phyloP scores from a whole-genome alignment of 2,888 invertebrate species.

The Callinectes sapidus region DNA sequence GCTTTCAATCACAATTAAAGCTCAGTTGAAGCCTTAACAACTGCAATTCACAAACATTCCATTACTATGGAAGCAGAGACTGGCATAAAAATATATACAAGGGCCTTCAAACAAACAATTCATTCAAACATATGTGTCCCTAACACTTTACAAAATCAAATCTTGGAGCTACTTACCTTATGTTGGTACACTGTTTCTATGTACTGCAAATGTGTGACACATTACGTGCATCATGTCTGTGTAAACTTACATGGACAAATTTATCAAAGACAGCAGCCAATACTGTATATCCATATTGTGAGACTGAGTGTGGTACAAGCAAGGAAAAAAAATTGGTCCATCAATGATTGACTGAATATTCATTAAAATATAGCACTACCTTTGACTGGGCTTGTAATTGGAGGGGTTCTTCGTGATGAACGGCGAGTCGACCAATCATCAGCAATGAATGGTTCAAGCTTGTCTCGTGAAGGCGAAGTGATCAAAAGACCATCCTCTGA shows the following conservation, averaged over 20 bases:
- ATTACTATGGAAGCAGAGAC: slow-evolving; percentile 67
- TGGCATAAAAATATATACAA: slow-evolving; percentile 46
- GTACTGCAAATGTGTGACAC: not conserved
- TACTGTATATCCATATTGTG: not conserved
- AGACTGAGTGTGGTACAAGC: not conserved
- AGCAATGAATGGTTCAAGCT: slow-evolving; percentile 71
- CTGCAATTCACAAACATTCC: slow-evolving; percentile 44
- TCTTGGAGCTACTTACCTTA: slow-evolving; percentile 46
- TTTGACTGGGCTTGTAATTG: slow-evolving; percentile 72
- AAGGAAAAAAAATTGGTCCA: not conserved
- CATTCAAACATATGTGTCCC: slow-evolving; percentile 4
- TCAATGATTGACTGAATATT: slow-evolving; percentile 34
- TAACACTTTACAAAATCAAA: not conserved
- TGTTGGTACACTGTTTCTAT: not conserved
- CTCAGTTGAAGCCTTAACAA: slow-evolving; percentile 41
- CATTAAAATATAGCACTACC: slow-evolving; percentile 67
- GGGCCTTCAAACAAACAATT: slow-evolving; percentile 48
- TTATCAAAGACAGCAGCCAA: not conserved
- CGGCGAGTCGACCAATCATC: slow-evolving; percentile 71
- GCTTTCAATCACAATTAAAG: slow-evolving; percentile 44
- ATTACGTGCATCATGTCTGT: slow-evolving; percentile 9
- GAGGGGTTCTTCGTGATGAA: slow-evolving; percentile 71
- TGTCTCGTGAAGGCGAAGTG: slow-evolving; percentile 72
- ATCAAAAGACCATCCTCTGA: slow-evolving; percentile 73
- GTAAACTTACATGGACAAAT: not conserved